Base-by-base conservation (phyloP, 2,888 invertebrate species). In the Platerodrilus igneus region DNA sequence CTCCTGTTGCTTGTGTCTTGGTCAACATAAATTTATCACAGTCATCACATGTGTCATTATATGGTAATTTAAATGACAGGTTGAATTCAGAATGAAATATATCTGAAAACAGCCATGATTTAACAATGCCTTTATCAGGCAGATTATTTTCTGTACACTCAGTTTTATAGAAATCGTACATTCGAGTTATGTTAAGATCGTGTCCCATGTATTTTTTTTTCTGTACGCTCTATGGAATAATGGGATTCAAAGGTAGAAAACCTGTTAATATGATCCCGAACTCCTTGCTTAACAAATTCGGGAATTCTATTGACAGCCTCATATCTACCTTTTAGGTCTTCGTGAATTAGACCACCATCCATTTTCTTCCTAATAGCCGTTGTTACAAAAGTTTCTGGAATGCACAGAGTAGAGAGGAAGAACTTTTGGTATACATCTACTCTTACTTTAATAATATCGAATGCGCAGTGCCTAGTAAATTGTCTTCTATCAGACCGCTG, bases 281-380 rank as follows among this genome's bases (percentile, higher is more conserved):
- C 18, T 15, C 30, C 30, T 30, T 30, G 30, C 15, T 30, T 30
- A 8, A 30, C 30, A 17, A 30, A 17, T 17, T 30, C 30, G 15
- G 30, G 16, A 30, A 30, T 30, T 30, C 15, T 30, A 10, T 30
- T 30, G 7, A 16, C 18, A n/a, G 30, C 7, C 2, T 3, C 16
- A n/a, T 30, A 16, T 30, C 15, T 30, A 16, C 30, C 30, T 17
- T 16, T 30, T 30, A n/a, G 30, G 10, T 30, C 30, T 15, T 30
- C 30, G 3, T 17, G 8, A 15, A 30, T 10, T 30, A 30, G 7
- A 15, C 30, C 30, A 18, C 18, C 26, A 9, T 26, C 26, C 8
- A 26, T 7, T 26, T 26, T 8, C 9, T 26, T 26, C 9, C 10
- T 26, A 17, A 26, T 7, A 9, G 26, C 26, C 6, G 8, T 26